These are phyloP conservation scores for Urocynchramus pylzowi DNA, from an alignment of 2,113 vertebrate species.

Conservation along the genomic window DNA sequence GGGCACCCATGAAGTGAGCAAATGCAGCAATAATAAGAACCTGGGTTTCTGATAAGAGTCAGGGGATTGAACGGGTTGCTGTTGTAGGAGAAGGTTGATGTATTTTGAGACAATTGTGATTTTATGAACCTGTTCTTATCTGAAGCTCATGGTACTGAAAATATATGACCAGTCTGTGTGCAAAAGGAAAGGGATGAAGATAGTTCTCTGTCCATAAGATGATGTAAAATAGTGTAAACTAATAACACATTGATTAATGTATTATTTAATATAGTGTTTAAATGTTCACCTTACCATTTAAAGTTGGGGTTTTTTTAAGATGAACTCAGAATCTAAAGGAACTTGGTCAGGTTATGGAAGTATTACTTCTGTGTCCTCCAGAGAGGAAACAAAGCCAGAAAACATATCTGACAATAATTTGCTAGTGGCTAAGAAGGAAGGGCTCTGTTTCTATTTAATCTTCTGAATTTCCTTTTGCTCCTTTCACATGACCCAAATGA, in stretches of 20 bases:
- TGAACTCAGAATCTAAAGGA: neutral
- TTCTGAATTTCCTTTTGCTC: neutral
- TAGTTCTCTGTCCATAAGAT: neutral
- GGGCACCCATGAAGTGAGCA: neutral
- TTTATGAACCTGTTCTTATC: slow-evolving; percentile 3
- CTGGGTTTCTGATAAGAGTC: neutral
- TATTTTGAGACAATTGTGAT: neutral
- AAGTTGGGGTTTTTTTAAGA: neutral
- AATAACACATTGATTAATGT: neutral
- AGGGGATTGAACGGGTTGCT: neutral
- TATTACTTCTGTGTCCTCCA: neutral
- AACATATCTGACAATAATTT: neutral
- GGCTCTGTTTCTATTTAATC: neutral
- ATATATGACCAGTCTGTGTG: neutral
- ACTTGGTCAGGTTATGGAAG: neutral
- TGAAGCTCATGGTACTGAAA: neutral
- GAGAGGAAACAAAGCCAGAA: neutral
- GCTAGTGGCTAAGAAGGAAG: neutral
- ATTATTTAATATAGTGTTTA: neutral
- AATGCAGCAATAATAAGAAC: neutral
- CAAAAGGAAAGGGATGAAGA: neutral
- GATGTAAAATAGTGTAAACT: neutral
- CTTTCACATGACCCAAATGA: neutral
- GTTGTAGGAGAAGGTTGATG: neutral
- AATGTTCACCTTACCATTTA: neutral